Evolutionary conservation across 2,888 invertebrate species (phyloP).

Genomic region (Heliconius aoede): DNA sequence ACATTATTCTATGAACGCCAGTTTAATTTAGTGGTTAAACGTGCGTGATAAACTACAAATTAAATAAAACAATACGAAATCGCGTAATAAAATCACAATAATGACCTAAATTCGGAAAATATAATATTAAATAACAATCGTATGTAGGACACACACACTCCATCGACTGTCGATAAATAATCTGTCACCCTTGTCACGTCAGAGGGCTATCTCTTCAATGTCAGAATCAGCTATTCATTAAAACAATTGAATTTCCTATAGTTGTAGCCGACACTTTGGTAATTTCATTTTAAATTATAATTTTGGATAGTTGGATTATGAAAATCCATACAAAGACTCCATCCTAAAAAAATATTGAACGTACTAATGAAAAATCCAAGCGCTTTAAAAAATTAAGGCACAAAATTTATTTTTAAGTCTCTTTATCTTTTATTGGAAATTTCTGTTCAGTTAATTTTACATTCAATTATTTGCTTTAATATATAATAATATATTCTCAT

Average conservation of each 20-base stretch:
- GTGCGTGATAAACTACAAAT: too few species aligned
- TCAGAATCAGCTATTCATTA: neutral
- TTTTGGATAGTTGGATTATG: neutral
- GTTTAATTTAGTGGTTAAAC: too few species aligned
- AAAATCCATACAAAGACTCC: neutral
- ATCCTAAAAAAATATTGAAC: neutral
- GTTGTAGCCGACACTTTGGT: neutral
- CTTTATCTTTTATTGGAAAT: too few species aligned
- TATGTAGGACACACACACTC: too few species aligned
- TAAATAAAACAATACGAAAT: too few species aligned
- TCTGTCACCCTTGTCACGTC: neutral
- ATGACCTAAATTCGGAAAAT: neutral
- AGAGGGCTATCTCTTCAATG: neutral
- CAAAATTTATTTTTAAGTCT: neutral
- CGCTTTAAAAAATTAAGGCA: neutral
- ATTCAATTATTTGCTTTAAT: too few species aligned
- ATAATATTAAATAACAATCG: slow-evolving; percentile 5
- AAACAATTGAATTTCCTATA: neutral
- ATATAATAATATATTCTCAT: too few species aligned
- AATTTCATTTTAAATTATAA: neutral
- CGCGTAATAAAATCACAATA: neutral
- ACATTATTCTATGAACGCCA: neutral
- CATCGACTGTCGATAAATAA: slow-evolving; percentile 8
- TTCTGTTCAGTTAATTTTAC: too few species aligned
- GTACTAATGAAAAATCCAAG: neutral